Conservation (phyloP, 2,113 vertebrate species). For the Atractosteus spatula region DNA sequence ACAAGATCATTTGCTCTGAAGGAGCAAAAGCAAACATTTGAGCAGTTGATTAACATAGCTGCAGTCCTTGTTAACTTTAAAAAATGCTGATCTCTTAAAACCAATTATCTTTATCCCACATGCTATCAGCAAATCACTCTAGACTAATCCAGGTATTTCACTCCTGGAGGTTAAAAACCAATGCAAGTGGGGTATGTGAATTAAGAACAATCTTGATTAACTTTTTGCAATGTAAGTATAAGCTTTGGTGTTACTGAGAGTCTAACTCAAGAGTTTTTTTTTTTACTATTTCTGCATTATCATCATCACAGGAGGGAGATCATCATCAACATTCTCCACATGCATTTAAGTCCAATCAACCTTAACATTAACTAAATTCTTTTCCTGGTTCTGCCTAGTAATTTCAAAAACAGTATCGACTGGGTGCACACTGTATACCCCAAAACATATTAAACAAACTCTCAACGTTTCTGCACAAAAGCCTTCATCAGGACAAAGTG, state of each 20-base stretch:
- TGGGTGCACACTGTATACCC: too few species aligned
- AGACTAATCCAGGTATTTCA: slow-evolving; percentile 1
- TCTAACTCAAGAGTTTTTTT: neutral
- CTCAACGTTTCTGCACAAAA: too few species aligned
- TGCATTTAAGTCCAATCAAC: neutral
- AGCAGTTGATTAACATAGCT: neutral
- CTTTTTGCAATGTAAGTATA: neutral
- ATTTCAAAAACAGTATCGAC: too few species aligned
- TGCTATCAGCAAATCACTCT: neutral
- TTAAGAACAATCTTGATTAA: neutral
- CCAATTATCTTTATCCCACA: neutral
- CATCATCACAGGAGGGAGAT: neutral
- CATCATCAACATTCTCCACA: neutral
- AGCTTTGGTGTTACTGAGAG: neutral
- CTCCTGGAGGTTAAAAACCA: neutral
- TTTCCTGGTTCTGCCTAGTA: too few species aligned
- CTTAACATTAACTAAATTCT: too few species aligned
- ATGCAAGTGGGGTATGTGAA: neutral
- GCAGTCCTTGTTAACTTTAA: neutral
- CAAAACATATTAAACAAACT: too few species aligned
- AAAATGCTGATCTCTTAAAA: neutral
- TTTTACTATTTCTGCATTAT: neutral
- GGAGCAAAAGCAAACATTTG: neutral
- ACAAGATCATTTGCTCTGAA: too few species aligned
- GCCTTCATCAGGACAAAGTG: too few species aligned